phyloP scores from a whole-genome alignment of 2,113 vertebrate species.

The Dipodomys stephensi region DNA sequence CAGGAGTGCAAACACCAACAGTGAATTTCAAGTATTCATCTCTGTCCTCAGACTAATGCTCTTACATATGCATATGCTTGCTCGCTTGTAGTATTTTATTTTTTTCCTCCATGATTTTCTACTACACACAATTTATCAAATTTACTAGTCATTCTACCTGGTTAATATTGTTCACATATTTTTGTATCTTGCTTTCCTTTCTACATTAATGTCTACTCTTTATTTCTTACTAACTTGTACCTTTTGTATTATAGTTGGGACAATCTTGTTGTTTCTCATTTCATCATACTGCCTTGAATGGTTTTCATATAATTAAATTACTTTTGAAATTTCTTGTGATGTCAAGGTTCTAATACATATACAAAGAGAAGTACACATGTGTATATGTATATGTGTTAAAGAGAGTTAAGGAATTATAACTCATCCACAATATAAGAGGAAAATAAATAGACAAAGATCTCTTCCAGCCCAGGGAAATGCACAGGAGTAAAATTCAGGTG shows the following conservation, averaged over 20 bases:
- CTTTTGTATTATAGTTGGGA: background rate
- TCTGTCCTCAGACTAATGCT: background rate
- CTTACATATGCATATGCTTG: background rate
- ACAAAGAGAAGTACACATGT: background rate
- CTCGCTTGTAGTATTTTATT: background rate
- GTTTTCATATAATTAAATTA: background rate
- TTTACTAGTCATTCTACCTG: background rate
- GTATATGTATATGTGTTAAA: background rate
- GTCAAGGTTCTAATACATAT: background rate
- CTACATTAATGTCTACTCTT: background rate
- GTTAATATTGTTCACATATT: background rate
- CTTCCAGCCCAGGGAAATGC: background rate
- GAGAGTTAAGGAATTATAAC: background rate
- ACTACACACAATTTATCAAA: background rate
- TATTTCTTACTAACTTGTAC: background rate
- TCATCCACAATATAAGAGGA: background rate
- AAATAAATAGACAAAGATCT: background rate
- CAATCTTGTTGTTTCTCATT: background rate
- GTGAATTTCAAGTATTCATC: background rate
- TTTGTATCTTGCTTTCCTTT: background rate
- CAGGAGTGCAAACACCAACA: background rate
- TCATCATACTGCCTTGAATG: constrained; percentile 12
- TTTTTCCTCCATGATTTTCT: background rate
- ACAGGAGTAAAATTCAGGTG: background rate
- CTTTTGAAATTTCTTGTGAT: background rate